Evolutionary conservation across 2,888 invertebrate genomes (phyloP).

Genomic region (Campaea margaritaria): DNA sequence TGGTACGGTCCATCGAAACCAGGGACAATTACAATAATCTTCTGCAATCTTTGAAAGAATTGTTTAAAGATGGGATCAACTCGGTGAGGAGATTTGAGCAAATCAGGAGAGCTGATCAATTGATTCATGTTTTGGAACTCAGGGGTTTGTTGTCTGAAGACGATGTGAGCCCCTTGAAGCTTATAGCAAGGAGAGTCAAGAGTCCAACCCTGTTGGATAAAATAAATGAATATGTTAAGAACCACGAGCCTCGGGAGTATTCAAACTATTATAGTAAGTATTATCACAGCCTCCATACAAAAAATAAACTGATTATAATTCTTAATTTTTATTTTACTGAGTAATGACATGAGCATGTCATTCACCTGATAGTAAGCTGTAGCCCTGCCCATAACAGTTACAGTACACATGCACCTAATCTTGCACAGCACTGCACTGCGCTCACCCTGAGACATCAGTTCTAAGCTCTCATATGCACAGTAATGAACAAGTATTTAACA

Average conservation of each 20-base stretch:
- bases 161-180: constrained; percentile 65
- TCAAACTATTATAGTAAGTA: constrained; percentile 63
- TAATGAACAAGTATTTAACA: too few relatives aligned
- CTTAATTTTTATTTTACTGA: too few relatives aligned
- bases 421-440: too few relatives aligned
- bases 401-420: too few relatives aligned
- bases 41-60: constrained; percentile 62
- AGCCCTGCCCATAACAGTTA: too few relatives aligned
- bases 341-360: too few relatives aligned
- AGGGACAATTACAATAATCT: constrained; percentile 60
- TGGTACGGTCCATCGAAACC: constrained; percentile 56
- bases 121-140: constrained; percentile 69
- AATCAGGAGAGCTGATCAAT: constrained; percentile 62
- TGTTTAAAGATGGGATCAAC: constrained; percentile 69
- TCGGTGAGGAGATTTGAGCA: constrained; percentile 71
- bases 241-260: constrained; percentile 49
- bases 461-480: too few relatives aligned
- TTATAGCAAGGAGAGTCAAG: constrained; percentile 61
- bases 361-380: too few relatives aligned
- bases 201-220: constrained; percentile 52
- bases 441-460: too few relatives aligned
- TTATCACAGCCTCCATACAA: too few relatives aligned
- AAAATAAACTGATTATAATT: too few relatives aligned
- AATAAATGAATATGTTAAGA: constrained; percentile 62
- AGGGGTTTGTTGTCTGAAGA: constrained; percentile 70